Conservation (phyloP, 2,888 invertebrate genomes). For the Lagria hirta region DNA sequence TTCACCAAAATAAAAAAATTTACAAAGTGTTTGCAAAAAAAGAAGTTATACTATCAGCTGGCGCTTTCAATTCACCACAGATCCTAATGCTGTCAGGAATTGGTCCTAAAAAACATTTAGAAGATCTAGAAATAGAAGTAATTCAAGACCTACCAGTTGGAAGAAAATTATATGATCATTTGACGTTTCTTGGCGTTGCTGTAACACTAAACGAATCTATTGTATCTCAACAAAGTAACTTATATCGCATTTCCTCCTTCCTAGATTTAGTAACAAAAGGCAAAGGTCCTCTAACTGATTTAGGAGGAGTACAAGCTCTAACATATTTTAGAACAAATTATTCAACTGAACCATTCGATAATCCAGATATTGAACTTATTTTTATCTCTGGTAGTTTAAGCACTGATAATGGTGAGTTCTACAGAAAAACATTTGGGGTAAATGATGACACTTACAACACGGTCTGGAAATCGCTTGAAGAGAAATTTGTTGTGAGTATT, state of each 20-base stretch:
- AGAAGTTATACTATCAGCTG: constrained; percentile 84
- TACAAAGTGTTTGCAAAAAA: constrained; percentile 62
- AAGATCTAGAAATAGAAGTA: constrained; percentile 60
- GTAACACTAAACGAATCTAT: constrained; percentile 39
- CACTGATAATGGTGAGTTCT: constrained; percentile 42
- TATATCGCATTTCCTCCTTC: constrained; percentile 43
- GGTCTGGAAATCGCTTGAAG: constrained; percentile 60
- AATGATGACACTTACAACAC: constrained; percentile 59
- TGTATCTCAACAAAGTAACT: constrained; percentile 28
- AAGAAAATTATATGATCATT: constrained; percentile 64
- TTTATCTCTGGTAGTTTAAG: constrained; percentile 59
- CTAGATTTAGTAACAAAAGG: constrained; percentile 53
- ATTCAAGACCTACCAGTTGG: constrained; percentile 70
- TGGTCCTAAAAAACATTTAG: constrained; percentile 64
- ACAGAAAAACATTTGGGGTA: constrained; percentile 56
- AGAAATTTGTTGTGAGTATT: constrained; percentile 37
- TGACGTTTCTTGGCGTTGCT: constrained; percentile 57
- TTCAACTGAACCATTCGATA: constrained; percentile 54
- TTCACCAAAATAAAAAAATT: constrained; percentile 57
- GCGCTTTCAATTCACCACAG: constrained; percentile 87
- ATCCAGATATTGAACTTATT: constrained; percentile 72
- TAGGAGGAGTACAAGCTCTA: constrained; percentile 62
- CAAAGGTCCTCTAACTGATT: constrained; percentile 58
- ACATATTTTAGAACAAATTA: constrained; percentile 62
- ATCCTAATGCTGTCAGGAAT: constrained; percentile 78